A percentile compares a stretch with the other conserved stretches of the same genome.
These are phyloP conservation scores for Anodontia alba DNA, from an alignment of 2,888 invertebrate species.

Conservation along the genomic window DNA sequence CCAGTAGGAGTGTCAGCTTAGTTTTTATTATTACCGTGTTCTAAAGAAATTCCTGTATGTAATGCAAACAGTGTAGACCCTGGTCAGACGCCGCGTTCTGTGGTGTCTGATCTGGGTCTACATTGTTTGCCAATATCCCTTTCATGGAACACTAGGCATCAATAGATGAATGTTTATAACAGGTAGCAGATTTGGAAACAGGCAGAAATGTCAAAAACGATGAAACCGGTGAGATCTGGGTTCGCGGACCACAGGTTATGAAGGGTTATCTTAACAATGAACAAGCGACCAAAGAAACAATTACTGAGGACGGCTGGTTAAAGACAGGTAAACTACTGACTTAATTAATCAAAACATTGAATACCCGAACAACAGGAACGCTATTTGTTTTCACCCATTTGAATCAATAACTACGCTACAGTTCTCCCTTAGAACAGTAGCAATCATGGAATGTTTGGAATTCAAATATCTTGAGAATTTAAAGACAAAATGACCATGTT, in stretches of 20 bases:
- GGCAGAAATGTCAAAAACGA: slow-evolving; percentile 88
- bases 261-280: slow-evolving; percentile 93
- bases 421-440: neutral
- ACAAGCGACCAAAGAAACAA: slow-evolving; percentile 88
- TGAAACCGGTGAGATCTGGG: slow-evolving; percentile 93
- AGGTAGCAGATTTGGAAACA: slow-evolving; percentile 85
- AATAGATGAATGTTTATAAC: too few species aligned
- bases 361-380: neutral
- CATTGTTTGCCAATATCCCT: too few species aligned
- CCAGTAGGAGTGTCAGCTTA: too few species aligned
- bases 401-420: neutral
- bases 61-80: too few species aligned
- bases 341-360: neutral
- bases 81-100: too few species aligned
- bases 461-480: too few species aligned
- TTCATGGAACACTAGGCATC: too few species aligned
- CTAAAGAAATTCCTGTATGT: too few species aligned
- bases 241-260: slow-evolving; percentile 93
- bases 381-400: neutral
- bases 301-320: slow-evolving; percentile 93
- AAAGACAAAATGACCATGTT: too few species aligned
- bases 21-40: too few species aligned
- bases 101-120: too few species aligned
- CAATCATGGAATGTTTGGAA: too few species aligned
- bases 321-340: slow-evolving; percentile 85